Conservation (phyloP, 2,113 vertebrate species). For the Vulpes vulpes region DNA sequence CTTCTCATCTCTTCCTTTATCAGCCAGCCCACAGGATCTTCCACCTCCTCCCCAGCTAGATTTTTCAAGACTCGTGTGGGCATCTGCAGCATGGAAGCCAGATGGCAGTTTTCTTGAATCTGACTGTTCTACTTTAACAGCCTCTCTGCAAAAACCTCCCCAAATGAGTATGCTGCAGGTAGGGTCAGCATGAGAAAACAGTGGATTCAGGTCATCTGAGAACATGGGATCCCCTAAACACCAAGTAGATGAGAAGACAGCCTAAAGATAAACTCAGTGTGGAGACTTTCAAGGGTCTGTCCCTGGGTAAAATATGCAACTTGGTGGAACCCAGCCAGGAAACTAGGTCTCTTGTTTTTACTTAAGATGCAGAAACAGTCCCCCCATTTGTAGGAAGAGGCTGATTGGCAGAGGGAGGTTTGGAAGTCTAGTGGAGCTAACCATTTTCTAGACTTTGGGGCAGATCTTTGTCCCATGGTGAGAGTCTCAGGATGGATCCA, state of each 20-base stretch:
- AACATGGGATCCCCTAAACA: not conserved
- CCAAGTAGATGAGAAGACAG: not conserved
- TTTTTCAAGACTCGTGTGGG: constrained; percentile 78
- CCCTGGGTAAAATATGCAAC: not conserved
- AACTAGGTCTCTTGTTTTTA: not conserved
- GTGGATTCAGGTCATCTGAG: not conserved
- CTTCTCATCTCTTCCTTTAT: constrained; percentile 56
- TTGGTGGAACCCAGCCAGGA: not conserved
- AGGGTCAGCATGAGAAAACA: not conserved
- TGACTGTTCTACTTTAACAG: constrained; percentile 67
- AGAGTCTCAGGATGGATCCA: constrained; percentile 1
- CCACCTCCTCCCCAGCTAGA: constrained; percentile 74
- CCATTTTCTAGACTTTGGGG: not conserved
- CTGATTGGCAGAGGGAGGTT: not conserved
- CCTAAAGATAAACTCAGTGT: not conserved
- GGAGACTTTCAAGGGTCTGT: not conserved
- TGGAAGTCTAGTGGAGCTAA: not conserved
- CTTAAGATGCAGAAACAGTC: not conserved
- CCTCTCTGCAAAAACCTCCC: constrained; percentile 54
- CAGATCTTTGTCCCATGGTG: not conserved
- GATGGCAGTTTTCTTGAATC: constrained; percentile 77
- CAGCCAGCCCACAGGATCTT: constrained; percentile 75
- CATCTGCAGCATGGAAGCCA: constrained; percentile 71
- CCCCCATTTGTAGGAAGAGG: not conserved
- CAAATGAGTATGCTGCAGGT: constrained; percentile 31